Evolutionary conservation across 2,797 vertebrate genomes (phyloP), one percentile per base, ranked within the genome.

Genomic region (Muscicapa striata): DNA sequence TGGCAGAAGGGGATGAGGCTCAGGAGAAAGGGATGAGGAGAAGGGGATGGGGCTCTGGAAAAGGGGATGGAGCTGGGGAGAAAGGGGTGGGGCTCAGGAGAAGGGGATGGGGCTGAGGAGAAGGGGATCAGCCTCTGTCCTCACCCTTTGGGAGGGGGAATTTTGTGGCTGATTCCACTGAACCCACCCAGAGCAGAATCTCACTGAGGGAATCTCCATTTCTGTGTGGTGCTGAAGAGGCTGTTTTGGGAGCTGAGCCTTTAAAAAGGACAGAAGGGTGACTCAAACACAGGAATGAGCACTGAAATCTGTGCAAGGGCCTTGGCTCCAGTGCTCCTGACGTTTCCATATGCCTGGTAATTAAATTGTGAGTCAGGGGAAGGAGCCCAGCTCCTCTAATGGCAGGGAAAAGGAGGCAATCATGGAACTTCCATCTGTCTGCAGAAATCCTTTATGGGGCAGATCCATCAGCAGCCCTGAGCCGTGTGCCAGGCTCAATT

Each of bases 361-460:
- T 96, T 96, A 95, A 94, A 92, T 79, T 58, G 89, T 83, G 85
- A 96, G 93, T 59, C 72, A 54, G 61, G 93, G 89, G 19, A 14
- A 94, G 95, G 93, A 94, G 93, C 90, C 4, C 81, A 68, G 82
- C 96, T 96, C 76, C n/a, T 8, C 91, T 95, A 91, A 92, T 91
- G 86, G 94, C 74, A n/a, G 64, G 6, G 68, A 94, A 94, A 95
- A 95, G 93, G 93, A 97, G 90, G 81, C 59, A 84, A 57, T 94
- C 19, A 17, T 38, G 52, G 63, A 49, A 90, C 90, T 96, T 96
- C 96, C 96, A 93, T 96, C 97, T 97, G 97, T 89, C 57, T 80
- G 94, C 95, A 89, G 59, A 95, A 87, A 94, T 59, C 74, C 82
- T 94, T 90, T 81, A 77, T 49, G 66, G 94, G 83, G 67, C 95